Percentiles rank a stretch among this genome's conserved stretches.
Evolutionary conservation across 1,140 invertebrate genomes (phyloP).

Genomic region (Lethrus apterus): DNA sequence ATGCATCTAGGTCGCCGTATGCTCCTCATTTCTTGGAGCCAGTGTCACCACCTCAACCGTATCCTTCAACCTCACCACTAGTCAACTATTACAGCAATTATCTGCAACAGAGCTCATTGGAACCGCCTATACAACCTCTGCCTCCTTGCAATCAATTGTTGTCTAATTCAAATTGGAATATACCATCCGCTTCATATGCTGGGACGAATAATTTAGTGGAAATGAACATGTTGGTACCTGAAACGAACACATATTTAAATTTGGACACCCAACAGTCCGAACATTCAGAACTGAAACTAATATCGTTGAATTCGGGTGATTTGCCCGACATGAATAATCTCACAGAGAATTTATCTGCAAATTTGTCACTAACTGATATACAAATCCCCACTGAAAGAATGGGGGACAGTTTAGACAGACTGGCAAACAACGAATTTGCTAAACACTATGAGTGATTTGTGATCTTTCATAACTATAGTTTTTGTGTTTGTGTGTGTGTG

Average conservation of each 20-base stretch:
- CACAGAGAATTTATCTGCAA: conserved; percentile 30
- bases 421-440: conserved; percentile 40
- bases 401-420: conserved; percentile 46
- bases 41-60: neutral
- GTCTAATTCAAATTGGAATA: neutral
- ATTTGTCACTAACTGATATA: conserved; percentile 27
- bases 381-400: conserved; percentile 33
- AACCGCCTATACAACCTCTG: neutral
- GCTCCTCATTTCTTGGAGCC: neutral
- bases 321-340: conserved; percentile 22
- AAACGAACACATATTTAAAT: conserved; percentile 13
- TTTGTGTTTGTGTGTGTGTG: too few relatives aligned
- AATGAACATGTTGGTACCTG: neutral
- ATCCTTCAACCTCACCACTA: neutral
- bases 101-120: too few relatives aligned
- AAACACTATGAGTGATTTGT: too few relatives aligned
- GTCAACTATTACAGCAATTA: neutral
- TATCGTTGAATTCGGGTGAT: conserved; percentile 41
- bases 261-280: conserved; percentile 23
- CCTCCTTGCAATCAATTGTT: neutral
- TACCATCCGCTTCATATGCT: neutral
- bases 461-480: too few relatives aligned
- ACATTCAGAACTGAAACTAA: conserved; percentile 38
- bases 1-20: conserved; percentile 1
- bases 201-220: conserved; percentile 3